Base-by-base conservation (phyloP, 2,888 invertebrate species). In the Dolichopus griseipennis region DNA sequence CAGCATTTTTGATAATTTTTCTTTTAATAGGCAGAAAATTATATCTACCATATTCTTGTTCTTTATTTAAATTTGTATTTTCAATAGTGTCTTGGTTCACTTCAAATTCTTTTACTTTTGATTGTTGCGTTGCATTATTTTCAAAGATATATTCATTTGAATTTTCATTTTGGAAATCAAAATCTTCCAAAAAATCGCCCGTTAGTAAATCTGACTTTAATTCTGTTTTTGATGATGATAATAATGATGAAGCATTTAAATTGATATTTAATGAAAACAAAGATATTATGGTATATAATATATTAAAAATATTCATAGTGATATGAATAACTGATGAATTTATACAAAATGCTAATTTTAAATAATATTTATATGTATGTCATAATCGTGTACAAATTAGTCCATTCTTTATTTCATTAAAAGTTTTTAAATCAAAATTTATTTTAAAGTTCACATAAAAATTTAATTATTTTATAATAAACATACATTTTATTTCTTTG, bases 1-100 rank as follows among this genome's bases (percentile, higher is more conserved):
- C 81, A 1, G 85, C 85, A 43, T 83, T 72, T 84, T 83, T 21
- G 87, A 77, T 74, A 83, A 78, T 1, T 80, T 80, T 66, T 86
- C 85, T 20, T 64, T 64, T 34, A 37, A 52, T 52, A 2, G 52
- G 52, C 18, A 52, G 52, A 52, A 12, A 52, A 18, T 18, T 15
- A 52, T 52, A 3, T 52, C 18, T 18, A 52, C n/a, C 27, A 27
- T 52, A 18, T 15, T 2, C 52, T 52, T 27, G 27, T 52, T 52
- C 52, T 52, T 52, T 18, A 18, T 52, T 6, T 52, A 12, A 12
- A 12, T 2, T n/a, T 7, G 6, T 52, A 52, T 52, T 7, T 12
- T 41, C 18, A 52, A 52, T 52, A 52, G 9, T 52, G 2, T 52
- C 27, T 27, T 27, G 2, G 2, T 27, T 27, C 27, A 5, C 3